Evolutionary conservation across 2,797 vertebrate genomes (phyloP).

Genomic region (Uromys caudimaculatus): DNA sequence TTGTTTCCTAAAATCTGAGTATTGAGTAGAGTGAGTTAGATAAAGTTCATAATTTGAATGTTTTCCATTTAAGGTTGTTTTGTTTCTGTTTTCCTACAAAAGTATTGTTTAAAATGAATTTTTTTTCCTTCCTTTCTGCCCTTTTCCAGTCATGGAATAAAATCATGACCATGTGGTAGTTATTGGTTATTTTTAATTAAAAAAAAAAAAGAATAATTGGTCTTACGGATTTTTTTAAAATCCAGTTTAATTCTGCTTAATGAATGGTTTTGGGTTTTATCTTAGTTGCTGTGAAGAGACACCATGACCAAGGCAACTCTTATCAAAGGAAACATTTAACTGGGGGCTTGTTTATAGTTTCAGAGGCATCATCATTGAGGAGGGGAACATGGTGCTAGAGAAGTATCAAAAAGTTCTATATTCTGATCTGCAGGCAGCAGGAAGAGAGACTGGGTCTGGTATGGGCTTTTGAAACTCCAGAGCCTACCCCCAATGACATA

Average conservation of each 20-base stretch:
- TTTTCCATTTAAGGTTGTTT: slow-evolving; percentile 12
- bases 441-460: neutral
- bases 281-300: neutral
- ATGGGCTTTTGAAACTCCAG: neutral
- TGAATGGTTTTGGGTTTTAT: slow-evolving; percentile 47
- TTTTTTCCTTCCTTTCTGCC: neutral
- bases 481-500: neutral
- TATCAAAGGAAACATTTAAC: neutral
- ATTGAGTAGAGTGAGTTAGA: slow-evolving; percentile 39
- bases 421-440: neutral
- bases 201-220: slow-evolving; percentile 44
- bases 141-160: slow-evolving; percentile 21
- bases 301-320: neutral
- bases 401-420: neutral
- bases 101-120: slow-evolving; percentile 50
- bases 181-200: slow-evolving; percentile 54
- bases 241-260: slow-evolving; percentile 17
- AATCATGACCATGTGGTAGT: neutral
- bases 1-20: slow-evolving; percentile 11
- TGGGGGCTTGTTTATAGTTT: neutral
- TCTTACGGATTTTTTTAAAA: slow-evolving; percentile 13
- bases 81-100: neutral
- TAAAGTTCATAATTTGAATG: slow-evolving; percentile 44
- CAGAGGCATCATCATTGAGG: neutral
- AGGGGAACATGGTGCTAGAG: too few relatives aligned